Conservation (phyloP, 2,113 vertebrate genomes). For the Abramis brama region DNA sequence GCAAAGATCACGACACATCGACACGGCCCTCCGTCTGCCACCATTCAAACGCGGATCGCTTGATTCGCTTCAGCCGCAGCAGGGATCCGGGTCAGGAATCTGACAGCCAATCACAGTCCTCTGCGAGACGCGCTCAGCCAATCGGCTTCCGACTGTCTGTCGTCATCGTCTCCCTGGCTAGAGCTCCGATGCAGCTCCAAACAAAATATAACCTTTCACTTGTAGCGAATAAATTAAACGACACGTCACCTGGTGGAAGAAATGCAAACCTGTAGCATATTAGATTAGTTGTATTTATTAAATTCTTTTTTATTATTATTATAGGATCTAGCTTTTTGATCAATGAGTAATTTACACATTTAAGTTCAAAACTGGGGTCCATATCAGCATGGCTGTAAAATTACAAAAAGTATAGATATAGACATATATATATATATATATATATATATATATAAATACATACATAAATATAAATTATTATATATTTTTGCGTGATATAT, state of each 20-base stretch:
- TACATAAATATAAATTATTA: too few species aligned
- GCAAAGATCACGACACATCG: constrained; percentile 65
- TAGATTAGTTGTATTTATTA: neutral
- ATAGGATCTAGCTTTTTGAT: too few species aligned
- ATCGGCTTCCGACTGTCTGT: constrained; percentile 60
- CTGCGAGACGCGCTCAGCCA: constrained; percentile 57
- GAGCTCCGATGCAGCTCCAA: constrained; percentile 4
- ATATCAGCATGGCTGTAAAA: neutral
- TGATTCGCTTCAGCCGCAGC: constrained; percentile 52
- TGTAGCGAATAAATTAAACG: neutral
- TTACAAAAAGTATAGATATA: neutral
- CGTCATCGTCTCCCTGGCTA: constrained; percentile 63
- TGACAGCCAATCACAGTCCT: constrained; percentile 65
- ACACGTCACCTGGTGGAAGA: neutral
- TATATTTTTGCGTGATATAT: neutral
- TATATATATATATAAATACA: too few species aligned
- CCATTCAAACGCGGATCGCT: constrained; percentile 56
- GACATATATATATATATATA: too few species aligned
- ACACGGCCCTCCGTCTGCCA: constrained; percentile 71
- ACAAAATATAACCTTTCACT: neutral
- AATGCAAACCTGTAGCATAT: neutral
- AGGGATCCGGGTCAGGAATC: constrained; percentile 53
- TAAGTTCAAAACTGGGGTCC: too few species aligned
- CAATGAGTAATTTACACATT: too few species aligned
- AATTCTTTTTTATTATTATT: too few species aligned